phyloP scores from a whole-genome alignment of 1,140 invertebrate genomes.

The Pseudoatta argentina region DNA sequence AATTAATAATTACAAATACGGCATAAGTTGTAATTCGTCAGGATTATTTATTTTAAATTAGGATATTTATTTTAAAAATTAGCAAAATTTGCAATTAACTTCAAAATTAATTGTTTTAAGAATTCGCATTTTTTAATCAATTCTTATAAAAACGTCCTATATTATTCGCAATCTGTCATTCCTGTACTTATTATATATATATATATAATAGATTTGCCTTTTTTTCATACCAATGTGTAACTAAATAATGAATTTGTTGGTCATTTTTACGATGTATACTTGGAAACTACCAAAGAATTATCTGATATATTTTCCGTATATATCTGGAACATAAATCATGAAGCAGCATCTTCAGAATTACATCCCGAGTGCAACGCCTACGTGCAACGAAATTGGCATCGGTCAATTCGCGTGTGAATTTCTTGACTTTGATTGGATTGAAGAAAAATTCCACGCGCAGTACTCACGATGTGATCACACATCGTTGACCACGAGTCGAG shows the following conservation, averaged over 20 bases:
- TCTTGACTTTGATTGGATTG: conserved; percentile 22
- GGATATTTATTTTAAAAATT: neutral
- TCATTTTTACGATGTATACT: conserved; percentile 1
- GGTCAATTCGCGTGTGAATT: conserved; percentile 22
- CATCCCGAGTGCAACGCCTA: neutral
- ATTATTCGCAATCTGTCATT: neutral
- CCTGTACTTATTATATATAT: no score
- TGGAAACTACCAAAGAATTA: neutral
- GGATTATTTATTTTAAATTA: no score
- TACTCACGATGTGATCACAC: neutral
- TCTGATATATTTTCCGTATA: neutral
- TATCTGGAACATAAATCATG: neutral
- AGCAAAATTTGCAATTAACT: neutral
- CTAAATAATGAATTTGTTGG: neutral
- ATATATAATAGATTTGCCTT: neutral
- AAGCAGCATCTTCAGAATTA: neutral
- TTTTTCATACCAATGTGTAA: neutral
- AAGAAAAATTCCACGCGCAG: conserved; percentile 2
- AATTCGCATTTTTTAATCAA: neutral
- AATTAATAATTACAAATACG: neutral
- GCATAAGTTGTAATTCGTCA: neutral
- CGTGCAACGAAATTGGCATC: neutral
- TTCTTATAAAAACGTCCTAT: neutral
- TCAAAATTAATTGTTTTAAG: neutral
- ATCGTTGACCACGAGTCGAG: conserved; percentile 12